Percentiles rank a stretch among this genome's conserved stretches.
These are phyloP conservation scores for Melinaea menophilus DNA, from an alignment of 2,888 invertebrate genomes.

Conservation along the genomic window DNA sequence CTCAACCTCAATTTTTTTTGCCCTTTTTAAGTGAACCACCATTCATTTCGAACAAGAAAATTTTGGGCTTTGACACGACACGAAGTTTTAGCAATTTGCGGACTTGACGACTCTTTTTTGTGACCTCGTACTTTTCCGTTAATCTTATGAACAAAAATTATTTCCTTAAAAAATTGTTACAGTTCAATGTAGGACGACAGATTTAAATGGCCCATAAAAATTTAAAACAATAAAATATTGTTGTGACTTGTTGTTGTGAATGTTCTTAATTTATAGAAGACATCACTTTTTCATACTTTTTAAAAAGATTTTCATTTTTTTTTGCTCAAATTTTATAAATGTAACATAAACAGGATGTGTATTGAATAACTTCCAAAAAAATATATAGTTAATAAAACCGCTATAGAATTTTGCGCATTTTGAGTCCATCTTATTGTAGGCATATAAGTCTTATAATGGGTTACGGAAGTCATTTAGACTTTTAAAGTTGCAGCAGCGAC, in stretches of 20 bases:
- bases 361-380: too few species aligned
- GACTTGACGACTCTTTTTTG: conserved; percentile 69
- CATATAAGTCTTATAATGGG: too few species aligned
- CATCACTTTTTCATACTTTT: background rate
- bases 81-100: conserved; percentile 75
- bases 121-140: conserved; percentile 71
- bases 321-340: too few species aligned
- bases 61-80: conserved; percentile 63
- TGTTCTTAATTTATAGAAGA: conserved; percentile 7
- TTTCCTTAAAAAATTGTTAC: conserved; percentile 55
- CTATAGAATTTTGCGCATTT: too few species aligned
- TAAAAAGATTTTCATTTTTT: too few species aligned
- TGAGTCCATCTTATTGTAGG: too few species aligned
- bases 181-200: conserved; percentile 59
- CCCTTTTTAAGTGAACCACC: conserved; percentile 74
- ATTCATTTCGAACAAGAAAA: conserved; percentile 75
- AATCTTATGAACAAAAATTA: conserved; percentile 71
- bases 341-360: too few species aligned
- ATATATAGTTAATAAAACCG: too few species aligned
- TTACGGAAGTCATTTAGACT: too few species aligned
- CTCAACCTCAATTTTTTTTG: conserved; percentile 67
- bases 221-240: conserved; percentile 37
- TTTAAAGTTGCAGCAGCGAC: too few species aligned
- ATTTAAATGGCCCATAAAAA: conserved; percentile 60
- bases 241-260: conserved; percentile 25